Evolutionary conservation across 2,797 vertebrate species (phyloP), one percentile per base, ranked within the genome.

Genomic region (Salarias fasciatus): DNA sequence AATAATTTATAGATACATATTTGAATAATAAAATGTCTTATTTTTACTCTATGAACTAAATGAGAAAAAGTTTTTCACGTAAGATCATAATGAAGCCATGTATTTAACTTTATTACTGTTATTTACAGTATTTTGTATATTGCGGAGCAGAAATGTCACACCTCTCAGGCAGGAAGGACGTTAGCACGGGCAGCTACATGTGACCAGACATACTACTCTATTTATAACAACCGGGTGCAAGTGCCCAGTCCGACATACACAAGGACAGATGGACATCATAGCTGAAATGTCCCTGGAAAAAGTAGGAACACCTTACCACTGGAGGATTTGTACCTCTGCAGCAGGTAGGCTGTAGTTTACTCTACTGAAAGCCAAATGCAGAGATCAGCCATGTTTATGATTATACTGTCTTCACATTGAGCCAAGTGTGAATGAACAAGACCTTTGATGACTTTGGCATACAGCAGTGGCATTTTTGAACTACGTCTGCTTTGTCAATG

Each of bases 151-250:
- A 86, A 82, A 84, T 79, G 74, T 83, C 80, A 83, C 53, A 75
- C 75, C 75, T 78, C 63, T 79, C 57, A 31, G 49, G 46, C 61
- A 71, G 67, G 66, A 69, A 65, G 45, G 77, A 72, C 45, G 15
- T 79, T 45, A 77, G 69, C 62, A 71, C 43, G 18, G 14, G 72
- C 71, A 52, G 65, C 69, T 82, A 43, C 91, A 92, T 90, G 91
- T 93, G 92, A 93, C 88, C 79, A 81, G 84, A 77, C 73, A 81
- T 78, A 83, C 70, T 56, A 47, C 84, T 90, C 90, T 93, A 92
- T 93, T 93, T 90, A 91, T 93, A 93, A 80, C 90, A 70, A 70
- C 58, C 35, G 52, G 80, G 83, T 54, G 68, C 68, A 63, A 63
- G 80, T 38, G 50, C 69, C 64, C 77, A 43, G 71, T 70, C 53